Evolutionary conservation across 1,140 invertebrate species (phyloP).

Genomic region (Drosophila pseudoobscura): DNA sequence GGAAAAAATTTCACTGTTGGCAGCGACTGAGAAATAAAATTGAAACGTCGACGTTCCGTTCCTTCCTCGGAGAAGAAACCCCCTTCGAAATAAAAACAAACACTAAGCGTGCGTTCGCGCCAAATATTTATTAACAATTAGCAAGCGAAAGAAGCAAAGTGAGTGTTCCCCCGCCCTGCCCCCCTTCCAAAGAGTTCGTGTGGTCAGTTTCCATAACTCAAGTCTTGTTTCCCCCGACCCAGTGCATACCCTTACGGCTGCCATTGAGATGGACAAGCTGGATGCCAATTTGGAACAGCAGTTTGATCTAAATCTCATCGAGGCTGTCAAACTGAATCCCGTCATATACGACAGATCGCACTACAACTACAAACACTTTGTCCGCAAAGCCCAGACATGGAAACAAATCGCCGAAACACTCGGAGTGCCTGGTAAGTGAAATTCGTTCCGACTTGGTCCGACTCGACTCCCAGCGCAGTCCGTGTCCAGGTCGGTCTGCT

Average conservation of each 20-base stretch:
- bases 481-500: background rate
- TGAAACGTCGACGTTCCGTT: slow-evolving; percentile 76
- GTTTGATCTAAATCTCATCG: slow-evolving; percentile 81
- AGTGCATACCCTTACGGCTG: slow-evolving; percentile 73
- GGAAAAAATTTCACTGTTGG: slow-evolving; percentile 41
- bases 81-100: slow-evolving; percentile 80
- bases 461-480: no score
- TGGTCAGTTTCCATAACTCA: slow-evolving; percentile 26
- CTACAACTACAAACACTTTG: slow-evolving; percentile 82
- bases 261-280: slow-evolving; percentile 77
- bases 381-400: slow-evolving; percentile 80
- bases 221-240: slow-evolving; percentile 30
- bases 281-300: slow-evolving; percentile 81
- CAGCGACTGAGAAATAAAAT: slow-evolving; percentile 77
- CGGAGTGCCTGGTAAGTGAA: slow-evolving; percentile 79
- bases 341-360: slow-evolving; percentile 82
- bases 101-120: slow-evolving; percentile 69
- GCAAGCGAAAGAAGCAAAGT: slow-evolving; percentile 73
- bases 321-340: slow-evolving; percentile 80
- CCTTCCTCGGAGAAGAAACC: slow-evolving; percentile 68
- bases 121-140: slow-evolving; percentile 78
- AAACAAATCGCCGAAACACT: slow-evolving; percentile 82
- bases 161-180: slow-evolving; percentile 48
- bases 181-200: slow-evolving; percentile 14
- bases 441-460: slow-evolving; percentile 26